These are phyloP conservation scores for Sebastes flavidus DNA, from an alignment of 2,797 vertebrate genomes.

Conservation along the genomic window DNA sequence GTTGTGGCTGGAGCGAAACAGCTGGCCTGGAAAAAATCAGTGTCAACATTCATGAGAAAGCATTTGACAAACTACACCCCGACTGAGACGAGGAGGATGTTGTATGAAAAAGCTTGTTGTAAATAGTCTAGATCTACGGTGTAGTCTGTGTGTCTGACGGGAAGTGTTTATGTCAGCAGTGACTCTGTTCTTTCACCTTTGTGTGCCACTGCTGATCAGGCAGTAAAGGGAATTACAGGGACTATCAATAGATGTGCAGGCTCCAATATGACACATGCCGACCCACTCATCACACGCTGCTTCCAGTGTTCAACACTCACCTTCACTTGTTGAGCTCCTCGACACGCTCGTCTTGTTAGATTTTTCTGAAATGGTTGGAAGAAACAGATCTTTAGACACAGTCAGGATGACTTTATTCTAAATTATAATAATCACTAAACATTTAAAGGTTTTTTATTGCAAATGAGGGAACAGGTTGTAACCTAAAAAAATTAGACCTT, in stretches of 20 bases:
- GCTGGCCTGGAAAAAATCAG: slow-evolving; percentile 77
- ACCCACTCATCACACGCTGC: not conserved
- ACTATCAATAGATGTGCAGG: slow-evolving; percentile 14
- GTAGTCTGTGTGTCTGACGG: slow-evolving; percentile 8
- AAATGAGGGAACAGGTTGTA: not conserved
- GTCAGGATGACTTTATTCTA: not conserved
- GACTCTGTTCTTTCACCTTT: slow-evolving; percentile 57
- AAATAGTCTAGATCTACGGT: not conserved
- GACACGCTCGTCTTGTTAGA: slow-evolving; percentile 65
- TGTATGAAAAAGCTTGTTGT: slow-evolving; percentile 15
- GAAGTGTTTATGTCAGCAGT: slow-evolving; percentile 62
- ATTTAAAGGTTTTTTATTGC: not conserved
- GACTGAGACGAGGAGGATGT: slow-evolving; percentile 9
- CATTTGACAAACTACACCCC: slow-evolving; percentile 7
- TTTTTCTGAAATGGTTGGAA: slow-evolving; percentile 67
- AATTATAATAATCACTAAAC: not conserved
- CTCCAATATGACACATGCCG: slow-evolving; percentile 31
- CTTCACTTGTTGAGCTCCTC: slow-evolving; percentile 69
- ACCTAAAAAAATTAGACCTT: not conserved
- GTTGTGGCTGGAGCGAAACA: slow-evolving; percentile 59
- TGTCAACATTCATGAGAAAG: slow-evolving; percentile 30
- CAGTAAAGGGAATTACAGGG: slow-evolving; percentile 51
- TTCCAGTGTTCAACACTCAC: slow-evolving; percentile 46
- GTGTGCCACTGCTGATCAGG: slow-evolving; percentile 64
- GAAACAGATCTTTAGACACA: slow-evolving; percentile 7